Base-by-base conservation (phyloP, 2,797 vertebrate species). In the Sebastes diaconus region DNA sequence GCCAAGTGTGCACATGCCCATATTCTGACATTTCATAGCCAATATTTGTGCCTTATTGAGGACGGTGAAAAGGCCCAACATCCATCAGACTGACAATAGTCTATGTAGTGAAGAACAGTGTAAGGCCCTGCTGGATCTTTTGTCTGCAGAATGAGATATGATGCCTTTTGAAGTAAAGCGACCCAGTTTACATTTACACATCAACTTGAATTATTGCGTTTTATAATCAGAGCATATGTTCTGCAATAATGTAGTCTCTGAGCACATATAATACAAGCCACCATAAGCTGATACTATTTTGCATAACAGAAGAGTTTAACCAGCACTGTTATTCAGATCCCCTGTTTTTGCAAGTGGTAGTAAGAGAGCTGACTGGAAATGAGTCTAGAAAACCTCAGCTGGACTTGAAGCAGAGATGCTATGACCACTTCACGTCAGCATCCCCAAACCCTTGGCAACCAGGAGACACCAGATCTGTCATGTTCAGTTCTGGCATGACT, bases 21-120 rank as follows among this genome's bases (percentile, higher is more conserved):
- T 59, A 71, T 87, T 91, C 64, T 88, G 84, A 82, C 79, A 88
- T 89, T 91, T 88, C 80, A 83, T 78, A 85, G 80, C 60, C 81
- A 87, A 88, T 92, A 88, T 92, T 88, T 88, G 79, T 80, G 78
- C 70, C 58, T 81, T 78, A 87, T 77, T 87, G 84, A 77, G 36
- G 79, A 79, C 55, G 67, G 79, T 87, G 71, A 88, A 88, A 80
- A 77, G 2, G 52, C n/a, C 73, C 9, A 7, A 32, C 66, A 78
- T 87, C 70, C 83, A 87, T 90, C 81, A 88, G 82, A 70, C 30
- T 86, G 57, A 80, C 66, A 86, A 84, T 71, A 82, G 82, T 82
- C 46, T 54, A 20, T 66, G 55, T 59, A 5, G 57, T 72, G 42
- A 65, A 65, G 75, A 77, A 81, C 68, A 76, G 24, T 61, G 32